Conservation (phyloP, 2,113 vertebrate species). For the Coryphaenoides rupestris region DNA sequence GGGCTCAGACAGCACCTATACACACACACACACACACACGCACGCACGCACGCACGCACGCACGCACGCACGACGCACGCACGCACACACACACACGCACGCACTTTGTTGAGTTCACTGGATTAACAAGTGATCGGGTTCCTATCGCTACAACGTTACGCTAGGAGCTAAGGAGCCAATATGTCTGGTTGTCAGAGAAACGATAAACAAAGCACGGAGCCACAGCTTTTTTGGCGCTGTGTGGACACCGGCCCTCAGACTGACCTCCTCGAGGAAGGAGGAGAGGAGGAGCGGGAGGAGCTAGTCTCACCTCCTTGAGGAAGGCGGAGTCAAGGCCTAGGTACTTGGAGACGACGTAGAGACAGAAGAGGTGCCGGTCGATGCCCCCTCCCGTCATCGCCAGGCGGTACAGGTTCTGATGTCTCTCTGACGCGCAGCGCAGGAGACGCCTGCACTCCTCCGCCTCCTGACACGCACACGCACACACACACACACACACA, state of each 20-base stretch:
- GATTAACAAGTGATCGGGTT: no score
- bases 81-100: neutral
- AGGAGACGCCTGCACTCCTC: conserved; percentile 76
- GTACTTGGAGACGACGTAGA: conserved; percentile 81
- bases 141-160: no score
- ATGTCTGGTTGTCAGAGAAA: no score
- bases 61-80: neutral
- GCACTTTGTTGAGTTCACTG: no score
- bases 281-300: no score
- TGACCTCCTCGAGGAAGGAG: no score
- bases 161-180: no score
- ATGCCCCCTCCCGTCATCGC: conserved; percentile 82
- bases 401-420: conserved; percentile 78
- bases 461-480: conserved; percentile 55
- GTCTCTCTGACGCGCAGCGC: conserved; percentile 74
- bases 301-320: no score
- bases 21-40: conserved; percentile 8
- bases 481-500: no score
- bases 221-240: no score
- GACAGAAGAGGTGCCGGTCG: conserved; percentile 87
- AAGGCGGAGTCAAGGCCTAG: conserved; percentile 63
- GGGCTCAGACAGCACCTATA: conserved; percentile 81
- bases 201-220: neutral
- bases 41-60: conserved; percentile 25
- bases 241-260: no score